Evolutionary conservation across 2,113 vertebrate species (phyloP).

Genomic region (Oceanodroma tethys): DNA sequence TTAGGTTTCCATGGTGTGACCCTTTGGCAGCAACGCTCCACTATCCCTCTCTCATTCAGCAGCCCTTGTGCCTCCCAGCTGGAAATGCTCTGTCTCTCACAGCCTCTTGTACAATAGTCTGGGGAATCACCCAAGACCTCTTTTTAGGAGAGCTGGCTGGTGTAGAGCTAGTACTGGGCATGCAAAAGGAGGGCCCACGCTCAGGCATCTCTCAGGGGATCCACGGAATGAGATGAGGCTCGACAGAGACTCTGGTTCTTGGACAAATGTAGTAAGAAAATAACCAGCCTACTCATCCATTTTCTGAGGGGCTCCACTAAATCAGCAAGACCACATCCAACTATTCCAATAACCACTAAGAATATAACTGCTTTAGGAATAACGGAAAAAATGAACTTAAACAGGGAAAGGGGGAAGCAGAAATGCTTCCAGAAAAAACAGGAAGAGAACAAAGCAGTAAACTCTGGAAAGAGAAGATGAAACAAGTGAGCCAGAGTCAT

Average conservation of each 20-base stretch:
- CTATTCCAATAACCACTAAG: background rate
- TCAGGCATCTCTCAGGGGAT: background rate
- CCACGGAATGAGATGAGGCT: background rate
- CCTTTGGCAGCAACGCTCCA: background rate
- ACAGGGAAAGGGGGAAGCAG: background rate
- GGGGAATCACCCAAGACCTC: background rate
- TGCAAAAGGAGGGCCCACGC: background rate
- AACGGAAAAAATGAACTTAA: background rate
- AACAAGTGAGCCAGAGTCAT: background rate
- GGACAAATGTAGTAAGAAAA: background rate
- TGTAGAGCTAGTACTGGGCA: background rate
- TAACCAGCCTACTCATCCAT: background rate
- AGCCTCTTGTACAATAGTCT: background rate
- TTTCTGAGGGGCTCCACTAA: background rate
- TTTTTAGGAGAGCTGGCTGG: background rate
- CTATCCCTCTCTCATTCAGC: background rate
- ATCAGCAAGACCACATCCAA: background rate
- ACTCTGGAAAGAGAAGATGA: constrained; percentile 20
- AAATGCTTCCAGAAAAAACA: background rate
- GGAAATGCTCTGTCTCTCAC: background rate
- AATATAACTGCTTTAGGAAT: background rate
- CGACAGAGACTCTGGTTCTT: background rate
- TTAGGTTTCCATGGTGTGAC: background rate
- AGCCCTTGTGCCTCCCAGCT: background rate
- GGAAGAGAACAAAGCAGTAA: background rate